Conservation (phyloP, 2,888 invertebrate genomes). For the Caradrina clavipalpis region DNA sequence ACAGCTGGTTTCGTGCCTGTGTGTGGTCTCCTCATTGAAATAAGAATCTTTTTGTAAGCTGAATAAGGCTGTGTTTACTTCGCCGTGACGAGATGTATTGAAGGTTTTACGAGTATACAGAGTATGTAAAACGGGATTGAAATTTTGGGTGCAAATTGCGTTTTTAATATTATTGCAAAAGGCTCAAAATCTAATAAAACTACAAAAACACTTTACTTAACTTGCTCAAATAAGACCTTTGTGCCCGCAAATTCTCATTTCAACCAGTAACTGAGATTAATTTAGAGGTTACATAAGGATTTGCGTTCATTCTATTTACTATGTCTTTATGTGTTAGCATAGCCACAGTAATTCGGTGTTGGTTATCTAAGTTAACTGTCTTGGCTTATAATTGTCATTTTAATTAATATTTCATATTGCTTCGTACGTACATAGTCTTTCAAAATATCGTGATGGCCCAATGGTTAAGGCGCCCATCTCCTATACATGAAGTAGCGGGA, state of each 20-base stretch:
- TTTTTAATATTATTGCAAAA: not conserved
- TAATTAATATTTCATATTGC: too few relatives aligned
- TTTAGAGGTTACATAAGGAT: constrained; percentile 5
- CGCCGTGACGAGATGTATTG: not conserved
- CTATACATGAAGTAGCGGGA: too few relatives aligned
- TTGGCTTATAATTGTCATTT: too few relatives aligned
- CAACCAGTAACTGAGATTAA: constrained; percentile 6
- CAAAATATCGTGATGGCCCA: too few relatives aligned
- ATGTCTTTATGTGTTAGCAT: not conserved
- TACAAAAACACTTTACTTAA: constrained; percentile 9
- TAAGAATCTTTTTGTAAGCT: constrained; percentile 9
- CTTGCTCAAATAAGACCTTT: not conserved
- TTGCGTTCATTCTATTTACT: constrained; percentile 14
- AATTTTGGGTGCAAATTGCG: too few relatives aligned
- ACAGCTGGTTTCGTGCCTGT: not conserved
- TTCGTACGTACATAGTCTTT: too few relatives aligned
- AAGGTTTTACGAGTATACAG: not conserved
- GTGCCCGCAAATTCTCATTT: constrained; percentile 21
- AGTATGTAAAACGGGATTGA: not conserved
- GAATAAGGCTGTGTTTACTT: constrained; percentile 10
- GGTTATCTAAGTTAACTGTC: too few relatives aligned
- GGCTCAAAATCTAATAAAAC: not conserved
- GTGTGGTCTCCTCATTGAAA: not conserved
- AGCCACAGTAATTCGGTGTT: constrained; percentile 10
- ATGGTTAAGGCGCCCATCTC: too few relatives aligned